Percentiles rank a stretch among this genome's conserved stretches.
Conservation (phyloP, 1,140 invertebrate genomes). For the Zaprionus camerounensis region DNA sequence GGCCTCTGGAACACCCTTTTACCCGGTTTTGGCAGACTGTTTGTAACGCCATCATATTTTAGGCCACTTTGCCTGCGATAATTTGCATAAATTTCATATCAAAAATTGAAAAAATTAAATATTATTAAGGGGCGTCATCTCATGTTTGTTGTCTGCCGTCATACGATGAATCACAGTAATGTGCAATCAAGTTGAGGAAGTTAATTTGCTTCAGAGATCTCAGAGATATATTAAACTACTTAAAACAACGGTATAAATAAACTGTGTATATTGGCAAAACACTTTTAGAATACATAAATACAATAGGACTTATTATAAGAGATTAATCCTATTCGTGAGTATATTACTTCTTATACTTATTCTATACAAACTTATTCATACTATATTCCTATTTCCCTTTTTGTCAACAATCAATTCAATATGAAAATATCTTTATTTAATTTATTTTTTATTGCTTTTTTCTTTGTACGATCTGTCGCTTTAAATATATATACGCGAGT, state of each 20-base stretch:
- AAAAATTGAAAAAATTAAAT: conserved; percentile 43
- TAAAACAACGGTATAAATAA: not conserved
- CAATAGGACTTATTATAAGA: not conserved
- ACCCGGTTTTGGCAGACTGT: conserved; percentile 30
- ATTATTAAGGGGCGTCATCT: conserved; percentile 1
- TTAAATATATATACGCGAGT: conserved; percentile 41
- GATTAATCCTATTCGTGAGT: too few species aligned
- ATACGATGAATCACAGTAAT: conserved; percentile 29
- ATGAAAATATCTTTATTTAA: conserved; percentile 18
- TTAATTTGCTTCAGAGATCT: not conserved
- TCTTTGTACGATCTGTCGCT: conserved; percentile 38
- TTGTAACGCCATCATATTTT: conserved; percentile 56
- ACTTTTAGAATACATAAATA: not conserved
- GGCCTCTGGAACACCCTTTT: conserved; percentile 9
- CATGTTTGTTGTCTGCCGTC: conserved; percentile 25
- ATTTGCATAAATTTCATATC: conserved; percentile 35
- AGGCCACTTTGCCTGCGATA: conserved; percentile 34
- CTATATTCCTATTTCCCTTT: conserved; percentile 1
- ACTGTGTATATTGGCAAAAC: not conserved
- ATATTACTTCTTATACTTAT: too few species aligned
- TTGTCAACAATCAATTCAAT: not conserved
- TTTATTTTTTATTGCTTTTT: conserved; percentile 12
- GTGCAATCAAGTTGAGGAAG: conserved; percentile 27
- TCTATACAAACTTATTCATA: not conserved
- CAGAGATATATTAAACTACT: not conserved